Evolutionary conservation across 37 sponge, comb jelly and placozoan genomes (phyloP).

Genomic region (Dysidea cf. avara): DNA sequence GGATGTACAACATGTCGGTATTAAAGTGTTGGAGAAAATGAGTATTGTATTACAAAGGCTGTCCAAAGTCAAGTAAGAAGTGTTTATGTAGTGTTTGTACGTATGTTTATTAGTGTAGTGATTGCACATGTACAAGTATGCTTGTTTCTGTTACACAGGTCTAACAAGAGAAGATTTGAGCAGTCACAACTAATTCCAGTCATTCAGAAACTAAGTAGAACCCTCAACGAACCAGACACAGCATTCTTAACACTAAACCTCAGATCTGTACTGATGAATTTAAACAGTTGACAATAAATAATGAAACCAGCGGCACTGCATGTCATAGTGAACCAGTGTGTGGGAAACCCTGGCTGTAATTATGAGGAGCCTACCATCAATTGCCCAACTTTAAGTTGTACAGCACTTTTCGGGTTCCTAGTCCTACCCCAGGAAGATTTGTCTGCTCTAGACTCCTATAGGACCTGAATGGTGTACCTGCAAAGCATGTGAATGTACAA

Average conservation of each 20-base stretch:
- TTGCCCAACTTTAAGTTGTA: no score
- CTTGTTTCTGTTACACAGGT: no score
- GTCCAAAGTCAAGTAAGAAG: slow-evolving; percentile 44
- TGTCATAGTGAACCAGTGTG: no score
- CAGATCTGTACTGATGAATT: slow-evolving; percentile 18
- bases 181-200: slow-evolving; percentile 2
- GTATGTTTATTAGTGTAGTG: neutral
- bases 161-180: slow-evolving; percentile 7
- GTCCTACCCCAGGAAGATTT: no score
- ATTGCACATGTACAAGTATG: no score
- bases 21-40: slow-evolving; percentile 42
- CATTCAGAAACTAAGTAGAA: slow-evolving; percentile 4
- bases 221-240: neutral
- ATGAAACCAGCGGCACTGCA: no score
- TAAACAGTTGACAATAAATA: neutral
- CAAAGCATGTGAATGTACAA: no score
- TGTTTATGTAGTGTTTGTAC: neutral
- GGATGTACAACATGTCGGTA: neutral
- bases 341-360: no score
- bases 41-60: slow-evolving; percentile 55
- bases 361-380: no score
- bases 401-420: no score
- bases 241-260: slow-evolving; percentile 29
- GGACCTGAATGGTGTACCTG: no score
- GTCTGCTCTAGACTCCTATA: no score